Conservation (phyloP, 1,140 invertebrate species). For the Papilio machaon region DNA sequence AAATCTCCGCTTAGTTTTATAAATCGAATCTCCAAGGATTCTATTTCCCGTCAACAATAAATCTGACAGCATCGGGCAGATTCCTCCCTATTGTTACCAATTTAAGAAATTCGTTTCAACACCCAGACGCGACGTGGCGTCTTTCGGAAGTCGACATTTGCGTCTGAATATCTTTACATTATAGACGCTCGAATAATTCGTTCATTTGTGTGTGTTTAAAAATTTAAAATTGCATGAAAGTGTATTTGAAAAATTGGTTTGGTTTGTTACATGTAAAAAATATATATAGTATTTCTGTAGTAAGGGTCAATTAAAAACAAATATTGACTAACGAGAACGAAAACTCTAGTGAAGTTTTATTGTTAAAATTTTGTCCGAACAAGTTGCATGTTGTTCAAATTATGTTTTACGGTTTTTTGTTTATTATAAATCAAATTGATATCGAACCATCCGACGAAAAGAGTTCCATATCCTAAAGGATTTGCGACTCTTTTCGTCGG, state of each 20-base stretch:
- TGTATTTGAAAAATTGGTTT: neutral
- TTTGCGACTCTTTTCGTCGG: no score
- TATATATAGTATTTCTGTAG: neutral
- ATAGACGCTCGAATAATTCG: neutral
- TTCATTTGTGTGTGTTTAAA: neutral
- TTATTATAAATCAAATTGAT: neutral
- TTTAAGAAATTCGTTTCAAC: slow-evolving; percentile 14
- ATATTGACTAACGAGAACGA: slow-evolving; percentile 6
- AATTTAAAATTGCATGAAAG: neutral
- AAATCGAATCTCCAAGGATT: neutral
- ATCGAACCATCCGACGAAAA: no score
- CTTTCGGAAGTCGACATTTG: slow-evolving; percentile 18
- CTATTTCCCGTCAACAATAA: neutral
- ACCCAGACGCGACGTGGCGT: neutral
- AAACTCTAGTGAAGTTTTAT: slow-evolving; percentile 13
- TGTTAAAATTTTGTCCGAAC: neutral
- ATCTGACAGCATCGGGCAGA: neutral
- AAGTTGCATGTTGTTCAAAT: neutral
- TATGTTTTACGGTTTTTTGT: neutral
- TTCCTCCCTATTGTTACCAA: slow-evolving; percentile 4
- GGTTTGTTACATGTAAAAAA: neutral
- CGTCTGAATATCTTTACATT: neutral
- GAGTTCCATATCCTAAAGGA: no score
- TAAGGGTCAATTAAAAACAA: slow-evolving; percentile 14
- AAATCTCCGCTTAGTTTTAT: neutral